Evolutionary conservation across 2,113 vertebrate genomes (phyloP), one percentile per base, ranked within the genome.

Genomic region (Ceyx margarethae): DNA sequence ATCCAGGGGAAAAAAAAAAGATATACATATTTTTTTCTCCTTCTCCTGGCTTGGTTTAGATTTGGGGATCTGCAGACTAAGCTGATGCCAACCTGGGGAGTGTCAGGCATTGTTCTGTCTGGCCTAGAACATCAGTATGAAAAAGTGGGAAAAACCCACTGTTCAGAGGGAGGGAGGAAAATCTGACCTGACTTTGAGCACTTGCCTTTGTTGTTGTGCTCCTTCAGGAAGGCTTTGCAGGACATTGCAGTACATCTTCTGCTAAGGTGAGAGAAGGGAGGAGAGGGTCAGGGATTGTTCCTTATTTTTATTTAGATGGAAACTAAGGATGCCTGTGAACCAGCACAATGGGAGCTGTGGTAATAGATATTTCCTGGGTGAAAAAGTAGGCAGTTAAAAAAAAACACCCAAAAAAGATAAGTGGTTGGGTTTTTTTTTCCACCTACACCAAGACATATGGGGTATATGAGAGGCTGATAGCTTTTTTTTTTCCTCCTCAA

Each of bases 11-110:
- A 37, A 66, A 66, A 61, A 5, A 1, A 54, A 66, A 33, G 13
- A 1, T 3, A 7, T 53, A 28, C 16, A 28, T 16, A 15, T 8
- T 43, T 64, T 51, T 21, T 67, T 28, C 4, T 11, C 3, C 0
- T 3, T 10, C 11, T 42, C 19, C 37, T 53, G 20, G 6, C 10
- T 54, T 61, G 28, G 15, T 13, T 91, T 74, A 6, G 43, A 53
- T n/a, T n/a, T 46, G 16, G 23, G 54, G 51, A 50, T 45, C 51
- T 65, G n/a, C 61, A 77, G 33, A 13, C 14, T 8, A 7, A 19
- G 60, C 35, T 85, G 40, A 9, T 73, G 53, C 10, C 2, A 5
- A n/a, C 51, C 69, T 42, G 1, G 15, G 54, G 86, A 66, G 67
- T 71, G 69, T 65, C 80, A 84, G 80, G 73, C 75, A 17, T 40